Evolutionary conservation across 2,113 vertebrate species (phyloP).

Genomic region (Limanda limanda): DNA sequence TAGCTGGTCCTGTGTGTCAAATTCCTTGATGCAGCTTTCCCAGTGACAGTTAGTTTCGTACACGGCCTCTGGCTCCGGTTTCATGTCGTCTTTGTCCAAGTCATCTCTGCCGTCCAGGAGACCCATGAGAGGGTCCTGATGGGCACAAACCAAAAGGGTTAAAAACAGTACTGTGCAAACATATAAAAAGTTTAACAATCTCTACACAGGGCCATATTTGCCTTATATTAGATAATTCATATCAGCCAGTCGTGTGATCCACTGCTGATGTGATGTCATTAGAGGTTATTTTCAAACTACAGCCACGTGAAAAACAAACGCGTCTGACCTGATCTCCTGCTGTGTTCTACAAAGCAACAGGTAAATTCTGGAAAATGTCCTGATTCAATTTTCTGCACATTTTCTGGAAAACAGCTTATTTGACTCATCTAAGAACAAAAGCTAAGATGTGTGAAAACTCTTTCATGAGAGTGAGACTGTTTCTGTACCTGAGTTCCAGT

Average conservation of each 20-base stretch:
- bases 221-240: neutral
- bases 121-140: constrained; percentile 91
- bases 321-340: no score
- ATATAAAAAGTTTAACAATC: no score
- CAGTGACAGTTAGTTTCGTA: constrained; percentile 98
- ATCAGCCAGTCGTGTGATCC: neutral
- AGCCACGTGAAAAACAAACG: neutral
- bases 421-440: neutral
- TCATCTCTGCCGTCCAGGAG: constrained; percentile 92
- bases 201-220: neutral
- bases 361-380: no score
- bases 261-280: neutral
- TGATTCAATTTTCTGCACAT: no score
- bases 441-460: neutral
- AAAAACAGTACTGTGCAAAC: no score
- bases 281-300: neutral
- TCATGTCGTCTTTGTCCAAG: constrained; percentile 94
- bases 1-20: constrained; percentile 96
- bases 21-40: constrained; percentile 96
- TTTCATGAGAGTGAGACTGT: neutral
- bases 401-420: neutral
- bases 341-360: no score
- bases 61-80: constrained; percentile 89
- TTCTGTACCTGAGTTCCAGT: constrained; percentile 91
- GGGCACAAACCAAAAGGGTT: neutral